Evolutionary conservation across 2,797 vertebrate genomes (phyloP).

Genomic region (Rachycentron canadum): DNA sequence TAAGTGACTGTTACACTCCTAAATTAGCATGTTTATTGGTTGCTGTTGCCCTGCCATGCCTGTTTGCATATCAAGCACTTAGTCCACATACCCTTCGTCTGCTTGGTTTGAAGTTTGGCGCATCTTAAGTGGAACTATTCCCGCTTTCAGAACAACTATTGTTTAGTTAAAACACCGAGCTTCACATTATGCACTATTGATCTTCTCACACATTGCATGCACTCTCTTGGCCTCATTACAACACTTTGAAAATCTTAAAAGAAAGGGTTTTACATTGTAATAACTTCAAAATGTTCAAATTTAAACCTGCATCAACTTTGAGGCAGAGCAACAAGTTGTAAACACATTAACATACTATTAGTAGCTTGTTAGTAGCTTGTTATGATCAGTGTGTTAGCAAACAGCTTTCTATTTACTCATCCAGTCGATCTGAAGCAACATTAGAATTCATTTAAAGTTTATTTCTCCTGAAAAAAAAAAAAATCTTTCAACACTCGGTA

Average conservation of each 20-base stretch:
- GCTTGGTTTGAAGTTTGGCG: slow-evolving; percentile 76
- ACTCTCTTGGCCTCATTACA: slow-evolving; percentile 56
- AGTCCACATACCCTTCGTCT: slow-evolving; percentile 62
- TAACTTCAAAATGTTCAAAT: neutral
- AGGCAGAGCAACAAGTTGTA: neutral
- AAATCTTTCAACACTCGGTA: neutral
- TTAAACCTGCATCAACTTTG: neutral
- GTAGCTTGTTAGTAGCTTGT: neutral
- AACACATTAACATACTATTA: neutral
- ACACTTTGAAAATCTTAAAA: slow-evolving; percentile 37
- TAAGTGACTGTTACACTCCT: slow-evolving; percentile 80
- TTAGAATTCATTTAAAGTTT: neutral
- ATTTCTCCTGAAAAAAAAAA: neutral
- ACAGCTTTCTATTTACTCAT: neutral
- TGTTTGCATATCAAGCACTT: slow-evolving; percentile 84
- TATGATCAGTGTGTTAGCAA: neutral
- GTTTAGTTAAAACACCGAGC: slow-evolving; percentile 57
- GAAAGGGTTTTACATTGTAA: slow-evolving; percentile 3
- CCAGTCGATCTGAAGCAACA: neutral
- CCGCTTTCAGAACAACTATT: slow-evolving; percentile 53
- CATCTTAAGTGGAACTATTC: slow-evolving; percentile 69
- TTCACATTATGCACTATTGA: slow-evolving; percentile 64
- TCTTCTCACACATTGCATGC: slow-evolving; percentile 21
- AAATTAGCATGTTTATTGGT: slow-evolving; percentile 89
- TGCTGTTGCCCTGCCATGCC: slow-evolving; percentile 76